These are phyloP conservation scores for Catamblyrhynchus diadema DNA, from an alignment of 2,797 vertebrate species.

Conservation along the genomic window DNA sequence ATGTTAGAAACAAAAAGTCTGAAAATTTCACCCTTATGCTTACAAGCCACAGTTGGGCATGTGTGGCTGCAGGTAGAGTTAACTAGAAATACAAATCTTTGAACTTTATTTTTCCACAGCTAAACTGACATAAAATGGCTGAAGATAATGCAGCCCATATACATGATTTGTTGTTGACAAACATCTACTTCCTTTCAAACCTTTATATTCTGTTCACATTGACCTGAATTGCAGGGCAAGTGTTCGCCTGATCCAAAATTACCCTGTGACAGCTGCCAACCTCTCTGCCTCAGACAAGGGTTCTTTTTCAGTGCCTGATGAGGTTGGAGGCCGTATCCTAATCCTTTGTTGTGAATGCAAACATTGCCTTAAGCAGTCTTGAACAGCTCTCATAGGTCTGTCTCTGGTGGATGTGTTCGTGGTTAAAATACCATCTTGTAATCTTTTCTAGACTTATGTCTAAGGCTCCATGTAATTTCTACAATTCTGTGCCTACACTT, in stretches of 20 bases:
- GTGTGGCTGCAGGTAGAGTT: not conserved
- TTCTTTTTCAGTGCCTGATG: not conserved
- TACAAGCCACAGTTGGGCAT: not conserved
- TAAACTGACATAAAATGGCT: not conserved
- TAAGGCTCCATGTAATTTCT: not conserved
- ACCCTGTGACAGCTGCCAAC: not conserved
- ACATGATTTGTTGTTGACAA: not conserved
- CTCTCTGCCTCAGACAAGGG: not conserved
- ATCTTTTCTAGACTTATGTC: not conserved
- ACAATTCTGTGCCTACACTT: not conserved
- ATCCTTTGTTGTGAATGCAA: not conserved
- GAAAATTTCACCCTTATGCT: not conserved
- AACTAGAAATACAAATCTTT: not conserved
- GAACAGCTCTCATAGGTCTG: not conserved
- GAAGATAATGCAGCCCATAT: not conserved
- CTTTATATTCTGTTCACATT: not conserved
- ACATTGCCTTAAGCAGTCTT: not conserved
- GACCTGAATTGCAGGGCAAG: not conserved
- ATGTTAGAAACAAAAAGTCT: not conserved
- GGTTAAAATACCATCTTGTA: not conserved
- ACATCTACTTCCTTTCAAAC: not conserved
- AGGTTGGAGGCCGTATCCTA: not conserved
- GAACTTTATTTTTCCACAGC: not conserved
- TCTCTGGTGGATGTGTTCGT: fast-evolving
- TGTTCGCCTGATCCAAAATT: not conserved